These are phyloP conservation scores for Colius striatus DNA, from an alignment of 2,113 vertebrate species.

Conservation along the genomic window DNA sequence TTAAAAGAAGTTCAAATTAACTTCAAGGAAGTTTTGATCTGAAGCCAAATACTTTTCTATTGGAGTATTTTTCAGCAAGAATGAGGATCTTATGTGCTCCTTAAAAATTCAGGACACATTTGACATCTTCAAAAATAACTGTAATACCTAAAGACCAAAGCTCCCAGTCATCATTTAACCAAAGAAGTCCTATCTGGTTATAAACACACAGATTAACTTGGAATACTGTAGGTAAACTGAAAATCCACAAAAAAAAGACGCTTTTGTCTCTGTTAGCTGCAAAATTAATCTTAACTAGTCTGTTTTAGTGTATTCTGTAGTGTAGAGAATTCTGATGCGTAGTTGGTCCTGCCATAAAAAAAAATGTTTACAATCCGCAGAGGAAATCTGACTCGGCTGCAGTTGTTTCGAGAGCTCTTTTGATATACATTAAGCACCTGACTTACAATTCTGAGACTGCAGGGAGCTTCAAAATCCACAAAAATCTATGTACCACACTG, in stretches of 20 bases:
- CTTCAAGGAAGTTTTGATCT: background rate
- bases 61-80: background rate
- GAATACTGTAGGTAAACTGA: background rate
- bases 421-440: background rate
- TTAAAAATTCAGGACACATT: background rate
- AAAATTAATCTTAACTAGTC: background rate
- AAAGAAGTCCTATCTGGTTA: background rate
- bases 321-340: background rate
- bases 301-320: background rate
- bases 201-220: background rate
- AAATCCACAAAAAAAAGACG: background rate
- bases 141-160: background rate
- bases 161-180: background rate
- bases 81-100: background rate
- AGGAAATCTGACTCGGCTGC: background rate
- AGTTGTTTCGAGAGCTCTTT: background rate
- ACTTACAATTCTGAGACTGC: background rate
- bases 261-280: background rate
- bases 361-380: background rate
- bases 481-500: no score
- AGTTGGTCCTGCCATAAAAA: background rate
- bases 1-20: background rate
- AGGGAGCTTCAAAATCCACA: background rate
- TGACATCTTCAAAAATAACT: background rate
- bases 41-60: background rate